Percentiles rank a stretch among this genome's conserved stretches.
Conservation (phyloP, 1,140 invertebrate species). For the Fragariocoptes setiger region DNA sequence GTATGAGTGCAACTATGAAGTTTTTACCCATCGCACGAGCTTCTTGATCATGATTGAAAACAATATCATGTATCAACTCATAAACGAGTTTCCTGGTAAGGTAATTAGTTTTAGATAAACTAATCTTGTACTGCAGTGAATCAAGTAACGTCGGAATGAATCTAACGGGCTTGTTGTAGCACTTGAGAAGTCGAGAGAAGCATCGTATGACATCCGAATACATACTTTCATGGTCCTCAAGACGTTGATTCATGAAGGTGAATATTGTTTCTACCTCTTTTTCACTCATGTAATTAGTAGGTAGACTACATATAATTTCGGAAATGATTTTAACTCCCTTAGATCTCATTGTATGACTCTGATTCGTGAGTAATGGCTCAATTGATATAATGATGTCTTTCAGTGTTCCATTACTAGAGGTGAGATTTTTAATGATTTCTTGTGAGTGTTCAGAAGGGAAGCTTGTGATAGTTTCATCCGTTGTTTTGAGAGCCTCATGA, state of each 20-base stretch:
- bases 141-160: not conserved
- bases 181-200: not conserved
- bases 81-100: not conserved
- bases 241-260: not conserved
- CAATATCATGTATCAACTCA: not conserved
- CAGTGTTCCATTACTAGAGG: no score
- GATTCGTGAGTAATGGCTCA: not conserved
- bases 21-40: not conserved
- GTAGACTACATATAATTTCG: not conserved
- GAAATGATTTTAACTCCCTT: not conserved
- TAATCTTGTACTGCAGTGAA: not conserved
- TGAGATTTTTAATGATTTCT: no score
- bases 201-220: constrained; percentile 16
- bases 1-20: not conserved
- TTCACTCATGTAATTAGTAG: not conserved
- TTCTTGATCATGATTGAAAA: no score
- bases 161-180: not conserved
- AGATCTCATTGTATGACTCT: not conserved
- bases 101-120: not conserved
- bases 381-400: not conserved
- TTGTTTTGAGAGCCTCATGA: no score
- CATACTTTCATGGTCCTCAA: not conserved
- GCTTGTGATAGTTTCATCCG: no score
- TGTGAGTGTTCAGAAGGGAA: no score
- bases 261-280: not conserved